These are phyloP conservation scores for Aspiorhynchus laticeps DNA, from an alignment of 2,113 vertebrate genomes.

Conservation along the genomic window DNA sequence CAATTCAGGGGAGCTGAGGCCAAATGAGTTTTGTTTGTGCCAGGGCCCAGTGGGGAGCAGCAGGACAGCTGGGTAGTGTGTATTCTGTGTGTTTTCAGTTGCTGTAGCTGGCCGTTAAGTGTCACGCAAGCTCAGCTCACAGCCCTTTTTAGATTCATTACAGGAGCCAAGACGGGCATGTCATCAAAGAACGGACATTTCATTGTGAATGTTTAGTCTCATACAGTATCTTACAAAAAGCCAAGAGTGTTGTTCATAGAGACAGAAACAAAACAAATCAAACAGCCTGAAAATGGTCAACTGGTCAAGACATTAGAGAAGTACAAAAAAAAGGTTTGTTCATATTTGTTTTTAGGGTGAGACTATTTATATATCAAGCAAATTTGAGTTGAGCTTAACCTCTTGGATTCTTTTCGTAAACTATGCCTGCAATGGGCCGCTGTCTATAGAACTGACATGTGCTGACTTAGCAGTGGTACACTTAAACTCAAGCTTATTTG, in stretches of 20 bases:
- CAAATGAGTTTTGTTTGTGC: constrained; percentile 63
- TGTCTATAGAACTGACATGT: constrained; percentile 24
- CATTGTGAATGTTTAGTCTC: constrained; percentile 12
- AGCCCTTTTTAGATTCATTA: constrained; percentile 18
- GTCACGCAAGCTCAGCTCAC: constrained; percentile 59
- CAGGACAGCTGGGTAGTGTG: constrained; percentile 59
- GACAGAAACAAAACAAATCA: constrained; percentile 25
- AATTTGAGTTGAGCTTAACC: constrained; percentile 3
- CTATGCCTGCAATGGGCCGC: background rate
- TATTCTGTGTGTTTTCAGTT: constrained; percentile 62
- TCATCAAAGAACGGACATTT: constrained; percentile 35
- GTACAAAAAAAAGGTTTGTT: background rate
- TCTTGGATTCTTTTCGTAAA: constrained; percentile 3
- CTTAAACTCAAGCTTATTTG: constrained; percentile 6
- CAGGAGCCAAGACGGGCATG: constrained; percentile 41
- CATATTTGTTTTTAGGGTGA: background rate
- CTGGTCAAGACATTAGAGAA: too few relatives aligned
- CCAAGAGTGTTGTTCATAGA: constrained; percentile 10
- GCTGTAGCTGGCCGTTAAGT: constrained; percentile 52
- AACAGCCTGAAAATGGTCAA: constrained; percentile 1
- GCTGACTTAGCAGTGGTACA: constrained; percentile 23
- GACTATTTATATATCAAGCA: background rate
- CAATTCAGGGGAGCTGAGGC: constrained; percentile 56
- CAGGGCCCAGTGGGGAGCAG: constrained; percentile 62
- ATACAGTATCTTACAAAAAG: constrained; percentile 13